Conservation (phyloP, 2,797 vertebrate species). For the Tangara arthus region DNA sequence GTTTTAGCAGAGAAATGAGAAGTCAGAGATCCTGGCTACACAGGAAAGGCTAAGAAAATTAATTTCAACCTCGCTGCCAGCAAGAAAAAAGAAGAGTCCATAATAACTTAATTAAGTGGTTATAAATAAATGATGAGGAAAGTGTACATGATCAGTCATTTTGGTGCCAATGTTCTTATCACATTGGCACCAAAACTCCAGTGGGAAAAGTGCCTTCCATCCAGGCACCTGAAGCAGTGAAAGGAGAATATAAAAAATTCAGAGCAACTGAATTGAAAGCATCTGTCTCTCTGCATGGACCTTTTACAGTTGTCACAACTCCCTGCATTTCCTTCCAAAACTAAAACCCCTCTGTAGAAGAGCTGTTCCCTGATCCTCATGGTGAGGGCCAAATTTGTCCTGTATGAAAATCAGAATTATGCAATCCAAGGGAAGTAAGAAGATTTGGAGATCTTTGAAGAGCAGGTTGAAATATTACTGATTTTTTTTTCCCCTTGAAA, state of each 20-base stretch:
- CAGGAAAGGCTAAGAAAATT: conserved; percentile 37
- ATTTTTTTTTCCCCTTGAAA: rapidly evolving
- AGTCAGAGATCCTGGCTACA: conserved; percentile 14
- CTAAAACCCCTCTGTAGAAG: not conserved
- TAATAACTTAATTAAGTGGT: conserved; percentile 61
- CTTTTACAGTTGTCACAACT: not conserved
- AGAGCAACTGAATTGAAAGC: conserved; percentile 15
- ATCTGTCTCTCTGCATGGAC: not conserved
- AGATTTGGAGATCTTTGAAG: not conserved
- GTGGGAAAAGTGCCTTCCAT: not conserved
- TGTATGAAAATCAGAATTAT: not conserved
- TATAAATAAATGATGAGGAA: conserved; percentile 35
- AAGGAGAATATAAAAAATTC: conserved; percentile 29
- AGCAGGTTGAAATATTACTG: not conserved
- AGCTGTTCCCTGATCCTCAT: not conserved
- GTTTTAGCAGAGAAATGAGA: not conserved
- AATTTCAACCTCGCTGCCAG: conserved; percentile 24
- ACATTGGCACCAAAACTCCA: conserved; percentile 25
- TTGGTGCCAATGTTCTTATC: not conserved
- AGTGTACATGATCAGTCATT: conserved; percentile 23
- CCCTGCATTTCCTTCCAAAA: not conserved
- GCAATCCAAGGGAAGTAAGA: not conserved
- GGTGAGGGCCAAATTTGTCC: not conserved
- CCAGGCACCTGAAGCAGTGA: not conserved
- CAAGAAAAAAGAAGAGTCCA: not conserved